Evolutionary conservation across 2,797 vertebrate genomes (phyloP).

Genomic region (Psittacula derbiana): DNA sequence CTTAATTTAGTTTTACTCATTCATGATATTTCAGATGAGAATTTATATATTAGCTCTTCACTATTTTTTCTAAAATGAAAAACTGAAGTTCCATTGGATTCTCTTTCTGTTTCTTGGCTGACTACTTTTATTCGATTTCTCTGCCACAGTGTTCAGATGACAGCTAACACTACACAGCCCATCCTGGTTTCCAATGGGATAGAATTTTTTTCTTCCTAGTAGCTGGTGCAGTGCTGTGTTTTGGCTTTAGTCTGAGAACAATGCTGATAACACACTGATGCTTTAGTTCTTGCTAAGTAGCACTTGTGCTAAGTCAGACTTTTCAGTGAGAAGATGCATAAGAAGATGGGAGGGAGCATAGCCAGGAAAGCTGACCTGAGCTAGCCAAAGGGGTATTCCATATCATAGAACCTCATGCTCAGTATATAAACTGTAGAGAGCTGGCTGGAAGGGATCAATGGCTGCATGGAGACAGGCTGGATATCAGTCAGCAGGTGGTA

Average conservation of each 20-base stretch:
- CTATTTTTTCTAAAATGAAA: background rate
- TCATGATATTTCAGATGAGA: background rate
- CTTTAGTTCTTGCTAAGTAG: background rate
- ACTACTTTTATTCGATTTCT: background rate
- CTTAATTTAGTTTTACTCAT: background rate
- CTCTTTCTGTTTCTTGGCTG: background rate
- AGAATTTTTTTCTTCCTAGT: background rate
- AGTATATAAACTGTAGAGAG: background rate
- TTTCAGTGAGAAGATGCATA: background rate
- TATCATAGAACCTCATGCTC: background rate
- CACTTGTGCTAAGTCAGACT: background rate
- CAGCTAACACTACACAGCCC: background rate
- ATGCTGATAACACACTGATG: background rate
- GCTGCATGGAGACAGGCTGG: background rate
- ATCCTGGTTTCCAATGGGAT: background rate
- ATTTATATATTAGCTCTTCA: background rate
- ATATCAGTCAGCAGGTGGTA: background rate
- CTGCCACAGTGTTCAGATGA: background rate
- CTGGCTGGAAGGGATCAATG: background rate
- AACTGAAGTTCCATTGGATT: fast-evolving
- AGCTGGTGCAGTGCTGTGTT: background rate
- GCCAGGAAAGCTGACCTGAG: background rate
- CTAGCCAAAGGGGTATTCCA: background rate
- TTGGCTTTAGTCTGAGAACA: background rate
- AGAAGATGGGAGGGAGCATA: background rate